Percentiles rank a stretch among this genome's conserved stretches.
Evolutionary conservation across 2,888 invertebrate species (phyloP).

Genomic region (Cheiracanthium punctorium): DNA sequence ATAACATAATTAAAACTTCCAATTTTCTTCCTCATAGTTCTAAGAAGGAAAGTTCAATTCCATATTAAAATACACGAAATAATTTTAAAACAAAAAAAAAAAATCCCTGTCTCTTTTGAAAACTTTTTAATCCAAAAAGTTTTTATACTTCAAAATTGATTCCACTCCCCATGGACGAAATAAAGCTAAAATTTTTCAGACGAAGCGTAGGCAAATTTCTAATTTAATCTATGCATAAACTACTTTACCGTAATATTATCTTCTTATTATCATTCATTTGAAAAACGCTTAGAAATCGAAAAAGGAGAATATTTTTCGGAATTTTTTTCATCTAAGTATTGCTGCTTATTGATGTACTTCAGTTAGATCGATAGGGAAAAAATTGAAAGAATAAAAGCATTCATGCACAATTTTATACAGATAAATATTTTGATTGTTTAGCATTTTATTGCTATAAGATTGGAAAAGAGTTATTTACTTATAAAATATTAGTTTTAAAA

Average conservation of each 20-base stretch:
- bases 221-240: conserved; percentile 26
- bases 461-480: no score
- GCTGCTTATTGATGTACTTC: no score
- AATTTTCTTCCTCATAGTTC: background rate
- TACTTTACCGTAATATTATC: background rate
- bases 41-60: background rate
- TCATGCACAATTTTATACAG: no score
- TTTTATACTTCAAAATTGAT: conserved; percentile 28
- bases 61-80: background rate
- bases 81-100: background rate
- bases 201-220: conserved; percentile 17
- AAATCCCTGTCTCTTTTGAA: background rate
- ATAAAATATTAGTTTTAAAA: no score
- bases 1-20: background rate
- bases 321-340: no score
- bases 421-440: no score
- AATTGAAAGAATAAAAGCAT: no score
- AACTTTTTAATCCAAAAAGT: conserved; percentile 8
- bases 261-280: background rate
- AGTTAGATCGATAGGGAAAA: no score
- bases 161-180: background rate
- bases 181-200: conserved; percentile 21
- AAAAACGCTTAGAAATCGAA: background rate
- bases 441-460: no score
- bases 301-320: background rate